Conservation (phyloP, 2,113 vertebrate genomes). For the Microcebus griseorufus region DNA sequence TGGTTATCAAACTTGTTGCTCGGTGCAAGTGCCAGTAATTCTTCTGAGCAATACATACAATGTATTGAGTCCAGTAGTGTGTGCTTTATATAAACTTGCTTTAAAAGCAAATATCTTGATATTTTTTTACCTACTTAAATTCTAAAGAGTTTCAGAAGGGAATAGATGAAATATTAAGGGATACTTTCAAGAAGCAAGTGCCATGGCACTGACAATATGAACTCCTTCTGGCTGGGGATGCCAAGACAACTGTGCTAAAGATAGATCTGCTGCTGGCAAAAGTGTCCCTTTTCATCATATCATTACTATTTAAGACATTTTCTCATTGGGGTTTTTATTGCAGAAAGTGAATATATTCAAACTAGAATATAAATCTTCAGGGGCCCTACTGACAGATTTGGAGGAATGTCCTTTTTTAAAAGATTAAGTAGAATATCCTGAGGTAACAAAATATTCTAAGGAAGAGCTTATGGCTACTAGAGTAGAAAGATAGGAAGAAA, state of each 20-base stretch:
- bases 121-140: neutral
- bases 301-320: conserved; percentile 7
- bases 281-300: neutral
- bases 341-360: neutral
- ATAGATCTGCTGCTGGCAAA: neutral
- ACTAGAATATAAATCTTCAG: neutral
- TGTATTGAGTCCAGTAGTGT: neutral
- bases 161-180: neutral
- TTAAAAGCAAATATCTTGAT: neutral
- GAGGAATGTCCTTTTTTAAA: neutral
- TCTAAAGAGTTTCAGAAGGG: neutral
- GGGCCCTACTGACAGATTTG: neutral
- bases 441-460: neutral
- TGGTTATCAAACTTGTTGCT: neutral
- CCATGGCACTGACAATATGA: neutral
- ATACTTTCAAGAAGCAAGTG: neutral
- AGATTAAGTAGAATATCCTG: neutral
- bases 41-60: neutral
- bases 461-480: neutral
- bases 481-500: neutral
- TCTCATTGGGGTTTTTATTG: neutral
- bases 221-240: neutral
- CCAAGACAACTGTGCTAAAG: neutral
- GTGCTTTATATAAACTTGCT: neutral
- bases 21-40: neutral